These are phyloP conservation scores for Operophtera brumata DNA, from an alignment of 2,888 invertebrate genomes.

Conservation along the genomic window DNA sequence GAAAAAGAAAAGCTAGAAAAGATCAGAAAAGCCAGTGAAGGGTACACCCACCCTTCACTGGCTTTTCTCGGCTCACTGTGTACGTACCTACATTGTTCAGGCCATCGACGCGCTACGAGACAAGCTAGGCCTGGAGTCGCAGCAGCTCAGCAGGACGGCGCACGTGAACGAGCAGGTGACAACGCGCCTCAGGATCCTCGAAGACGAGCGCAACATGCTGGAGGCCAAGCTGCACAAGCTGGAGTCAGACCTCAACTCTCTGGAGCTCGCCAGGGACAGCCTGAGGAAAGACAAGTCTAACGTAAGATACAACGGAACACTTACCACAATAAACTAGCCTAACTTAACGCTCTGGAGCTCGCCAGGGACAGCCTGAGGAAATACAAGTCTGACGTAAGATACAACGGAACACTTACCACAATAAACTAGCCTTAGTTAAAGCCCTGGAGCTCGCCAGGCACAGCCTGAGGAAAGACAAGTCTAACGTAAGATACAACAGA, in stretches of 20 bases:
- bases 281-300: constrained; percentile 88
- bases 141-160: constrained; percentile 85
- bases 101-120: constrained; percentile 89
- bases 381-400: constrained; percentile 88
- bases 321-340: too few species aligned
- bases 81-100: constrained; percentile 57
- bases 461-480: constrained; percentile 87
- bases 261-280: constrained; percentile 86
- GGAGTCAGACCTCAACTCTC: constrained; percentile 88
- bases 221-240: constrained; percentile 88
- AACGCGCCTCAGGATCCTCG: constrained; percentile 83
- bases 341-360: constrained; percentile 86
- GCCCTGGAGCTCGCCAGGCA: constrained; percentile 86
- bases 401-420: background rate
- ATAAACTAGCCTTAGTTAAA: too few species aligned
- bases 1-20: too few species aligned
- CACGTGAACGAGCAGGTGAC: constrained; percentile 84
- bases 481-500: constrained; percentile 80
- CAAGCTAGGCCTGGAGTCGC: constrained; percentile 86
- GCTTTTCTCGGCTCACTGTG: too few species aligned
- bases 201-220: constrained; percentile 87
- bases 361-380: constrained; percentile 86
- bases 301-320: constrained; percentile 68
- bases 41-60: too few species aligned
- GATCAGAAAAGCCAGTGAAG: too few species aligned